Percentiles rank a stretch among this genome's conserved stretches.
phyloP scores from a whole-genome alignment of 1,140 invertebrate species.

The Drepana arcuata region DNA sequence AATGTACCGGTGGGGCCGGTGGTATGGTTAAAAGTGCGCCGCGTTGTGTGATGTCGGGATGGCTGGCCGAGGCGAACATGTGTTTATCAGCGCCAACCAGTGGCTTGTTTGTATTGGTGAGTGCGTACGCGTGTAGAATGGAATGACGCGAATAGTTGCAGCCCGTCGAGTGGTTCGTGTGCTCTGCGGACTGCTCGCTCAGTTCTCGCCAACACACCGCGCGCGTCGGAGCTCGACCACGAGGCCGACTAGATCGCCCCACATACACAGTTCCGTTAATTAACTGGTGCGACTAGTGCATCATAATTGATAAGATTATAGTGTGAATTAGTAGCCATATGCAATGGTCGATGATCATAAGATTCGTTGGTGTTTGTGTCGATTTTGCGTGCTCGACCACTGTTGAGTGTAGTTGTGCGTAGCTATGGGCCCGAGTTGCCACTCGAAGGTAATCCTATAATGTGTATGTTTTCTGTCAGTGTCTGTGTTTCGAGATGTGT shows the following conservation, averaged over 20 bases:
- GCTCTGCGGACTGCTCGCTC: slow-evolving; percentile 14
- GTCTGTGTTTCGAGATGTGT: slow-evolving; percentile 29
- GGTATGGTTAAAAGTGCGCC: slow-evolving; percentile 12
- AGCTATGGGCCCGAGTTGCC: slow-evolving; percentile 55
- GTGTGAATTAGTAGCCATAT: slow-evolving; percentile 47
- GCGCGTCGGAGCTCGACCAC: slow-evolving; percentile 51
- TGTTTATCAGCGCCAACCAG: slow-evolving; percentile 47
- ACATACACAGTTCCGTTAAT: slow-evolving; percentile 15
- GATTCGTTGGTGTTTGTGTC: slow-evolving; percentile 34
- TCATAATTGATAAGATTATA: slow-evolving; percentile 52
- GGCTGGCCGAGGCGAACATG: slow-evolving; percentile 23
- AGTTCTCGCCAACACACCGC: slow-evolving; percentile 44
- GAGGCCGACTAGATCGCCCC: slow-evolving; percentile 40
- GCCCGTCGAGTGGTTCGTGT: slow-evolving; percentile 6
- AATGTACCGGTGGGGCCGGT: slow-evolving; percentile 1
- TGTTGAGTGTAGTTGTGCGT: slow-evolving; percentile 37
- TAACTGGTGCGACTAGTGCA: slow-evolving; percentile 37
- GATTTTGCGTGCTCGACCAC: slow-evolving; percentile 32
- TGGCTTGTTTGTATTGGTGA: slow-evolving; percentile 56
- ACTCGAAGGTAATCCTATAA: slow-evolving; percentile 56
- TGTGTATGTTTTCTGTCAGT: slow-evolving; percentile 35
- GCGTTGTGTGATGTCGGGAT: slow-evolving; percentile 17
- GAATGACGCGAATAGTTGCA: slow-evolving; percentile 60
- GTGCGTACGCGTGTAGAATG: slow-evolving; percentile 55
- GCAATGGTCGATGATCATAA: slow-evolving; percentile 17